Evolutionary conservation across 1,140 invertebrate genomes (phyloP).

Genomic region (Pollicipes pollicipes): DNA sequence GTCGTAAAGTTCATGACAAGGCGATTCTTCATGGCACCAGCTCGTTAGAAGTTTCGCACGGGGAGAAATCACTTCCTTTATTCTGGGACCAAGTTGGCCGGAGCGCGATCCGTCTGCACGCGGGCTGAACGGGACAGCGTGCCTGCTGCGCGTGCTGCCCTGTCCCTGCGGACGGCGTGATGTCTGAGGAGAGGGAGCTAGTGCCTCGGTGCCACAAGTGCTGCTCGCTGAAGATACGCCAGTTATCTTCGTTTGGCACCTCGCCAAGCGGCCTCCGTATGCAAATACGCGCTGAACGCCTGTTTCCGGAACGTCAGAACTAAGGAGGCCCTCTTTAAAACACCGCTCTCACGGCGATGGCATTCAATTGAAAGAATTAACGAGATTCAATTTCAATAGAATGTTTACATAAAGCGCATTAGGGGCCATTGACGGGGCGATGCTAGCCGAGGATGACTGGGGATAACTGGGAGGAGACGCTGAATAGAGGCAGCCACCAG

Average conservation of each 20-base stretch:
- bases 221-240: background rate
- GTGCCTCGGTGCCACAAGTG: background rate
- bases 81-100: background rate
- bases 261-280: background rate
- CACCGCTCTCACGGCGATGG: background rate
- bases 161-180: too few relatives aligned
- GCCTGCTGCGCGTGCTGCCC: too few relatives aligned
- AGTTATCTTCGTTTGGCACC: background rate
- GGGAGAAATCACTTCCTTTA: background rate
- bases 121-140: background rate
- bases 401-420: background rate
- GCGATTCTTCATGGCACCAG: background rate
- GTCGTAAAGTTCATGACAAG: background rate
- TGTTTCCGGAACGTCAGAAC: background rate
- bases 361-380: background rate
- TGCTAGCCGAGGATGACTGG: background rate
- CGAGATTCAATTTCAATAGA: constrained; percentile 2
- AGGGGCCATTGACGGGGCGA: background rate
- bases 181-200: too few relatives aligned
- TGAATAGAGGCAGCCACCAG: background rate
- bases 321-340: background rate
- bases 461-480: too few relatives aligned
- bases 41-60: background rate
- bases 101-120: background rate
- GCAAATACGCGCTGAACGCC: background rate